phyloP scores from a whole-genome alignment of 2,888 invertebrate species.

The Dione juno region DNA sequence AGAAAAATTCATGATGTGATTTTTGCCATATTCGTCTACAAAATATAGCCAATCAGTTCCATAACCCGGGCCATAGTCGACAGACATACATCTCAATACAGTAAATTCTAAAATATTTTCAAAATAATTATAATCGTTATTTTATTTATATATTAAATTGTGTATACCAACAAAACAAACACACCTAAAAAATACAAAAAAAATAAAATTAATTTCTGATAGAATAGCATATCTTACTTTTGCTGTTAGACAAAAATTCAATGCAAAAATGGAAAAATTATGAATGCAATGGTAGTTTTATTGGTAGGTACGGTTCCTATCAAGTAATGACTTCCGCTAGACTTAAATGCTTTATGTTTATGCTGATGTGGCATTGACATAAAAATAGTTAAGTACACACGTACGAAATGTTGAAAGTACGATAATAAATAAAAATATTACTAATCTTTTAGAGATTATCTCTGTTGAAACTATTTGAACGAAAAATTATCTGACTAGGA shows the following conservation, averaged over 20 bases:
- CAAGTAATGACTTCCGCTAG: constrained; percentile 45
- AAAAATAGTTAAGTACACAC: too few relatives aligned
- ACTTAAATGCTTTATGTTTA: constrained; percentile 11
- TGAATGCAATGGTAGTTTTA: constrained; percentile 12
- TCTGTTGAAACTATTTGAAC: too few relatives aligned
- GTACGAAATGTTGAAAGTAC: too few relatives aligned
- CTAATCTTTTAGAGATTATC: too few relatives aligned
- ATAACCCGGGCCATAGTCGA: constrained; percentile 60
- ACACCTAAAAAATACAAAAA: constrained; percentile 16
- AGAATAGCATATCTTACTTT: constrained; percentile 3
- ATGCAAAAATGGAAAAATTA: background rate
- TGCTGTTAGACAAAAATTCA: background rate
- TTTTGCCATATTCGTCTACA: constrained; percentile 71
- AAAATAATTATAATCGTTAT: background rate
- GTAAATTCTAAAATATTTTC: constrained; percentile 21
- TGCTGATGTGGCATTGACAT: background rate
- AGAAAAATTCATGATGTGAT: constrained; percentile 68
- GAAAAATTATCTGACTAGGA: too few relatives aligned
- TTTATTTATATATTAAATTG: too few relatives aligned
- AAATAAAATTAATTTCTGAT: background rate
- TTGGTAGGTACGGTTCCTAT: constrained; percentile 23
- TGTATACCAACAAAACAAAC: too few relatives aligned
- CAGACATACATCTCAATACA: constrained; percentile 8
- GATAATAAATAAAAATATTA: too few relatives aligned
- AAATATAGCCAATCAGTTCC: constrained; percentile 77